Evolutionary conservation across 2,797 vertebrate species (phyloP), one percentile per base, ranked within the genome.

Genomic region (Acropternis orthonyx): DNA sequence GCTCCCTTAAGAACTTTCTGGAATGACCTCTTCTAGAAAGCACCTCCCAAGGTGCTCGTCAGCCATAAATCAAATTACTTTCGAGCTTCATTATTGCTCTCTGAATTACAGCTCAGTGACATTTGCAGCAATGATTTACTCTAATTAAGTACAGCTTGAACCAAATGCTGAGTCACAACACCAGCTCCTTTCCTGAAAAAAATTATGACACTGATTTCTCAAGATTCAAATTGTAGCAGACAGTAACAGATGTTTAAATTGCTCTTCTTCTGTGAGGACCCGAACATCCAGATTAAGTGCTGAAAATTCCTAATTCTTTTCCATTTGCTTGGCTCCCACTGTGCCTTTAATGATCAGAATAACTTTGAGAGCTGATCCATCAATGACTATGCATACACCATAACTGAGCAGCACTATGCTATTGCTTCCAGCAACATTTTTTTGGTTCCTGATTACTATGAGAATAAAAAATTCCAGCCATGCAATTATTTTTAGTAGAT

Each of bases 91-190:
- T 80, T 91, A 74, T 68, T 82, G 92, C 82, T 58, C 4, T 65
- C 73, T 84, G 62, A 86, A 72, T 86, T 80, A 75, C 46, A 80
- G n/a, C 17, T 74, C 73, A 92, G 46, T 59, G 65, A 51, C 37
- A 51, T 76, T 95, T 92, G 26, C 26, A 46, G 46, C 26, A 49
- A 62, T 86, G 54, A 90, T 92, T 93, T 93, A 81, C 43, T 79
- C 51, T 84, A 79, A 88, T 93, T 82, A 85, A 80, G 44, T 67
- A 65, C 78, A 68, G 49, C 84, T 92, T 85, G 41, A 94, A 94
- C 14, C 49, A 83, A 43, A 58, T 81, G 56, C 43, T 66, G 41
- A 85, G 30, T 73, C 79, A 77, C 81, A 95, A 75, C 54, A 80
- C 8, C 49, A 32, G 15, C 39, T 72, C 28, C 66, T n/a, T 72